Percentiles rank a stretch among this genome's conserved stretches.
Conservation (phyloP, 1,140 invertebrate species). For the Goniozus legneri region DNA sequence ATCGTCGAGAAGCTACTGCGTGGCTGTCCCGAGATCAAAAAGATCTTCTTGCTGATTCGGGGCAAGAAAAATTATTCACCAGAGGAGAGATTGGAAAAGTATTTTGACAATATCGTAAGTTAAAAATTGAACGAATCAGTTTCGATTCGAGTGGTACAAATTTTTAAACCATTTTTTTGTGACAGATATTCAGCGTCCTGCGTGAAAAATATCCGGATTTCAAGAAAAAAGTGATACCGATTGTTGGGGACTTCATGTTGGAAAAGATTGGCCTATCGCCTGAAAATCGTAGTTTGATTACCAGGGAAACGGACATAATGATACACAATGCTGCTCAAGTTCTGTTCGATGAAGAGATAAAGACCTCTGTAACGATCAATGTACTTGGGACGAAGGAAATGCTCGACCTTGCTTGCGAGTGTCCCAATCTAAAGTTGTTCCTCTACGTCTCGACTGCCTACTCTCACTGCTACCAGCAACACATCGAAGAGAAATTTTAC, state of each 20-base stretch:
- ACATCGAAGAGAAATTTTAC: constrained; percentile 59
- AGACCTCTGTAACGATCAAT: constrained; percentile 61
- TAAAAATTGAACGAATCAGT: no score
- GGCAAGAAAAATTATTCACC: constrained; percentile 52
- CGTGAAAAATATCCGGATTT: constrained; percentile 51
- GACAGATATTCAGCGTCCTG: constrained; percentile 59
- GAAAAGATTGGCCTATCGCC: constrained; percentile 67
- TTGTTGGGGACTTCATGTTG: constrained; percentile 66
- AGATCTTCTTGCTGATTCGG: constrained; percentile 61
- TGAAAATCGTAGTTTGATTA: constrained; percentile 58
- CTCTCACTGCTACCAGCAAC: constrained; percentile 41
- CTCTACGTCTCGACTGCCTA: constrained; percentile 37
- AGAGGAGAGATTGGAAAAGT: constrained; percentile 34
- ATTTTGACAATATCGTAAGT: constrained; percentile 35
- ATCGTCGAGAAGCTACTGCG: constrained; percentile 63
- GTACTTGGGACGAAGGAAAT: constrained; percentile 63
- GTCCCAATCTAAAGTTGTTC: constrained; percentile 49
- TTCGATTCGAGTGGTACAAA: neutral
- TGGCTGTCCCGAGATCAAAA: constrained; percentile 56
- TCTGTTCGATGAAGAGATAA: constrained; percentile 81
- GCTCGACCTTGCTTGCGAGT: constrained; percentile 59
- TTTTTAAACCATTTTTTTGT: constrained; percentile 9
- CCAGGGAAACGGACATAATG: constrained; percentile 66
- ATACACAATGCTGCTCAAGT: constrained; percentile 88
- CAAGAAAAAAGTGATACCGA: constrained; percentile 59